Base-by-base conservation (phyloP, 1,140 invertebrate species). In the Zaprionus davidi region DNA sequence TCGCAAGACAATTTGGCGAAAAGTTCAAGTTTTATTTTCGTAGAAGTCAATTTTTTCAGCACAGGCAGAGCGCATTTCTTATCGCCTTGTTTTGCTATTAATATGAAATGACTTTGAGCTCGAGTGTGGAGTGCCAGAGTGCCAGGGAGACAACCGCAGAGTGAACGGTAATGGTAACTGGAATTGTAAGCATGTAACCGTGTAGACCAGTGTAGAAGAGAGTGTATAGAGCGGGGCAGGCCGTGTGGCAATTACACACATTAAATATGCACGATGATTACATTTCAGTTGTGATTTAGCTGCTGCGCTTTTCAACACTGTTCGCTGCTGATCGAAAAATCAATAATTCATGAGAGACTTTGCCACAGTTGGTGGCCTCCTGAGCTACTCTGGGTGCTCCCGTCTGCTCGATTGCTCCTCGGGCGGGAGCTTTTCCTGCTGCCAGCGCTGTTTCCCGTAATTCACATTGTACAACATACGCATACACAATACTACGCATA, bases 311-410 rank as follows among this genome's bases (percentile, higher is more conserved):
- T 70, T 63, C 58, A 62, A 62, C 68, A 70, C 65, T 69, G 41
- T 34, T 58, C 38, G 59, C 63, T 24, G 28, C 68, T 88, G 85
- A 87, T 87, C 84, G 85, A 88, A 87, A 87, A 88, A 87, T 87
- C 84, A 88, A 88, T 87, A 87, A 88, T 87, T 87, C 84, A 87
- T 79, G 81, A 71, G 65, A 66, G 63, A 38, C 13, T 36, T 26
- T 12, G 20, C 56, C 5, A 17, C 36, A 9, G 20, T 59, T 17
- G 55, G 15, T 59, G 17, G 36, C 17, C 17, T 28, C 26, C 1
- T 20, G 20, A 12, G 15, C 41, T 63, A 5, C 26, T 24, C 20
- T 24, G 9, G 31, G 31, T 5, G 26, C 20, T 31, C 15, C 26
- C 20, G 7, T 9, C 53, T 13, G 6, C 34, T 7, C 20, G n/a